Conservation (phyloP, 2,888 invertebrate species). For the Morpho helenor region DNA sequence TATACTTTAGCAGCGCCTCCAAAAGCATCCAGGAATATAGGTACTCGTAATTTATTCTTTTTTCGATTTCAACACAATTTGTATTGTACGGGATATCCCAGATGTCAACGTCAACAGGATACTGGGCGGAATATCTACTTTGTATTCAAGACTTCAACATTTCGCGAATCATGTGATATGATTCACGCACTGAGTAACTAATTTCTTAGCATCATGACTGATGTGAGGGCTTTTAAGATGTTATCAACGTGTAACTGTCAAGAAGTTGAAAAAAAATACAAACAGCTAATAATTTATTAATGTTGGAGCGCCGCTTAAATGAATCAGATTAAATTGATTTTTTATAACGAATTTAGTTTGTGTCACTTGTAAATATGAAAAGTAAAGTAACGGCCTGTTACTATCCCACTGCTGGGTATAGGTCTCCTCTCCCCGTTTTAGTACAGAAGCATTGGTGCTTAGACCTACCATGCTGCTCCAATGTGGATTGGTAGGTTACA, state of each 20-base stretch:
- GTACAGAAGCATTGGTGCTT: no score
- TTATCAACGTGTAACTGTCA: constrained; percentile 17
- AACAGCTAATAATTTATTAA: constrained; percentile 4
- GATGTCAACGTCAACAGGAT: no score
- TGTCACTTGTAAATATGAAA: not conserved
- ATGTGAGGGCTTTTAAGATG: constrained; percentile 27
- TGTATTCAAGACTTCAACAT: constrained; percentile 52
- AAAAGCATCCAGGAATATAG: no score
- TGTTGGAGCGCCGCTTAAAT: not conserved
- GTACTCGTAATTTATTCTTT: no score
- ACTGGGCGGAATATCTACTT: constrained; percentile 29
- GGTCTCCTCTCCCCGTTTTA: no score
- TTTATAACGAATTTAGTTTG: not conserved
- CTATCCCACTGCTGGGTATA: no score
- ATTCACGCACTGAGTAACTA: constrained; percentile 31
- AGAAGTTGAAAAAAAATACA: constrained; percentile 12
- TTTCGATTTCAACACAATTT: no score
- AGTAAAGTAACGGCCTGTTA: no score
- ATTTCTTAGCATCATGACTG: constrained; percentile 11
- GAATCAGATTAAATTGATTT: constrained; percentile 3
- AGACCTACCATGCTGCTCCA: no score
- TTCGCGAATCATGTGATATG: constrained; percentile 65
- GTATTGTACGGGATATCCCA: no score
- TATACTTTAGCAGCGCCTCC: no score
- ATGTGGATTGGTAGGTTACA: no score